Base-by-base conservation (phyloP, 1,140 invertebrate species). In the Panulirus ornatus region DNA sequence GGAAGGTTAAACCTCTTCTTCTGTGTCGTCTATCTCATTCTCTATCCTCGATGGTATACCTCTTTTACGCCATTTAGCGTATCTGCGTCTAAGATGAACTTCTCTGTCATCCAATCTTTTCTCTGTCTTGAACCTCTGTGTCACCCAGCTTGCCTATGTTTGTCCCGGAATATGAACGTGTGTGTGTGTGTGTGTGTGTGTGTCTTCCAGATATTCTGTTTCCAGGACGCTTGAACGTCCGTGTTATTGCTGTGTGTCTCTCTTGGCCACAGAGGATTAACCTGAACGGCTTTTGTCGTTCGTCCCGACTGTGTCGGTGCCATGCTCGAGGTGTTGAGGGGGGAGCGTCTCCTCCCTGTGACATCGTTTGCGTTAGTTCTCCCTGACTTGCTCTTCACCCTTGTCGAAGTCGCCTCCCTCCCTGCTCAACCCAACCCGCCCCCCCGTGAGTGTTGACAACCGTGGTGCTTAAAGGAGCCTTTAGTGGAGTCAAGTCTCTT, bases 211-310 rank as follows among this genome's bases (percentile, higher is more conserved):
- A n/a, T n/a, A n/a, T n/a, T n/a, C n/a, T n/a, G n/a, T n/a, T n/a
- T n/a, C n/a, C n/a, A n/a, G n/a, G n/a, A n/a, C n/a, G n/a, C n/a
- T n/a, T n/a, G n/a, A n/a, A n/a, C n/a, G 76, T 79, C 42, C 51
- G 71, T 79, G 76, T 79, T 14, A n/a, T 22, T 22, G 22, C 51
- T 27, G 76, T 79, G 42, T 79, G 76, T n/a, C n/a, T n/a, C n/a
- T n/a, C n/a, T n/a, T n/a, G n/a, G n/a, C n/a, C n/a, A n/a, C n/a
- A n/a, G n/a, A n/a, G n/a, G n/a, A n/a, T n/a, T n/a, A n/a, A n/a
- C n/a, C n/a, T n/a, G n/a, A n/a, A n/a, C n/a, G n/a, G n/a, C n/a
- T n/a, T n/a, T n/a, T n/a, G n/a, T n/a, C n/a, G n/a, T n/a, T n/a
- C n/a, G n/a, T n/a, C n/a, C n/a, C n/a, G n/a, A n/a, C n/a, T n/a